Base-by-base conservation (phyloP, 2,797 vertebrate species). In the Acrossocheilus wenchowensis region DNA sequence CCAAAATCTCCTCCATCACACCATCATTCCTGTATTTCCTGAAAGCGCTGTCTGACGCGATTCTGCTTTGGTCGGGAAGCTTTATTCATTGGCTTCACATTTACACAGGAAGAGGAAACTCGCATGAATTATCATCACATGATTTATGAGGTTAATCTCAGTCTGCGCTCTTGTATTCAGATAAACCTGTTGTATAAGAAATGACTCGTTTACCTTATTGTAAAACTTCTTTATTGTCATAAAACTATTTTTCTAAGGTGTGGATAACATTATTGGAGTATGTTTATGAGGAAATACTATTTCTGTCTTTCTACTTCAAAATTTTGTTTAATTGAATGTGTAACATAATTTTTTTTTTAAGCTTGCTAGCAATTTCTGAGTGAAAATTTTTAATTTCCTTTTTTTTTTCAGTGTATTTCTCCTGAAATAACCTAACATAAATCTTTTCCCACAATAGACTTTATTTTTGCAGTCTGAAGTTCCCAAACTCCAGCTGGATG, bases 11-110 rank as follows among this genome's bases (percentile, higher is more conserved):
- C 69, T 43, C 21, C 69, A 43, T 43, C 73, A 21, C 73, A 75
- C 26, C 73, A 36, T 50, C 48, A 8, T 54, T 57, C 30, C 75
- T 39, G 75, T 78, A 57, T 78, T 60, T 60, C 75, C 75, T 78
- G 21, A 78, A n/a, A n/a, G 5, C 12, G 34, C 45, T 6, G 73
- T 50, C 15, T 19, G 72, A 34, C 10, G 5, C 12, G 74, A 54
- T 52, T 36, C 30, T 23, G 50, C 50, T 39, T 39, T n/a, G 10
- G 2, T 39, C 8, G 74, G 50, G 74, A 39, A 54, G 19, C 17
- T 39, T 6, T 57, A n/a, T 57, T 57, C 34, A n/a, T 14, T 39
- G 50, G 48, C 19, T 3, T 77, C 48, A 77, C 48, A 23, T 54
- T 36, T 23, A 54, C 43, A 48, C 75, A 39, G 52, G 34, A 39